Base-by-base conservation (phyloP, 1,140 invertebrate species). In the Radopholus similis region DNA sequence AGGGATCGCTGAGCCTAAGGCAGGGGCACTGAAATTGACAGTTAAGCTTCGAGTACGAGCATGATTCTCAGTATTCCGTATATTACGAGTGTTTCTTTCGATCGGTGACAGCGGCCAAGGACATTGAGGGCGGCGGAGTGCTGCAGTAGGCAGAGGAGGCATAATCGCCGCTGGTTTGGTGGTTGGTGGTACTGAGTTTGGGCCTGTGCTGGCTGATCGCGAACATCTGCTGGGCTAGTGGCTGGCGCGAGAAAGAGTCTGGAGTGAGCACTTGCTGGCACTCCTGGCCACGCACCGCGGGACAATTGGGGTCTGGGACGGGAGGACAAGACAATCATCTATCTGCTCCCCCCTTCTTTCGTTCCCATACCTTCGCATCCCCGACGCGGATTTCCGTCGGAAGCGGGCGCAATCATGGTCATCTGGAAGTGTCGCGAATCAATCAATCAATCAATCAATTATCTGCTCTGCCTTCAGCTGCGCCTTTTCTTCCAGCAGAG, bases 401-500 rank as follows among this genome's bases (percentile, higher is more conserved):
- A 84, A 4, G 86, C 83, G 0, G 91, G 89, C 21, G 90, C 89
- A 75, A 95, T 90, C 42, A 92, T 89, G 42, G 90, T 90, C 5
- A 93, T 87, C 13, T 89, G 8, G 32, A 62, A 49, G 11, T 58
- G 35, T 34, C 26, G 30, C n/a, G 9, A 34, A 23, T 18, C 9
- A 15, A 23, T 30, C n/a, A 5, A 9, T 37, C 6, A 23, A 8
- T 1, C 2, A 23, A 11, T 44, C 2, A 15, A 3, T 13, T 15
- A 30, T 6, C 26, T 23, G 15, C 11, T 18, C 21, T 26, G 47
- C 59, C 18, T 62, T 90, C 3, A 93, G 90, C 68, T 90, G 88
- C 47, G 88, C 87, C 18, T 91, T 92, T 0, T 92, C 96, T 77
- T 94, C 91, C 18, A 96, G 84, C 49, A 95, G 85, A 84, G 95